Evolutionary conservation across 2,113 vertebrate genomes (phyloP).

Genomic region (Empidonax alnorum): DNA sequence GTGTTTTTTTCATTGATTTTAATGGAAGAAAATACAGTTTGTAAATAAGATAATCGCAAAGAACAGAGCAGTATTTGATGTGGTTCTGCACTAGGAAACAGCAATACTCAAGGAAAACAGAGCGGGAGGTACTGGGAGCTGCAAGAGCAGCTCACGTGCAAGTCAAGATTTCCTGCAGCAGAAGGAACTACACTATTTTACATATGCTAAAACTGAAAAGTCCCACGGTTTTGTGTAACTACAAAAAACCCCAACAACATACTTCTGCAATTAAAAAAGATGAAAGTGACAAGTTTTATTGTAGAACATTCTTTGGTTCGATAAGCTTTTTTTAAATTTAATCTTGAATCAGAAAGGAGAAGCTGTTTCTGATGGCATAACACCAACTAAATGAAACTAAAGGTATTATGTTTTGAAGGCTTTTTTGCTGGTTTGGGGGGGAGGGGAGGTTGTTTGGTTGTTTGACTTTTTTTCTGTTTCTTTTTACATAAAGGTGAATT

Average conservation of each 20-base stretch:
- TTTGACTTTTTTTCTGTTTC: neutral
- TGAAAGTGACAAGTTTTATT: neutral
- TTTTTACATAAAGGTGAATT: neutral
- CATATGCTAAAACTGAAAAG: neutral
- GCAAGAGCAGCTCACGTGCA: neutral
- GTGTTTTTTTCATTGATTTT: neutral
- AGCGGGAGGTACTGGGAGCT: neutral
- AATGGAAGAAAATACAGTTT: neutral
- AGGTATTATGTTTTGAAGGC: fast-evolving
- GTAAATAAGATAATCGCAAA: neutral
- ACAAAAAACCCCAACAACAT: neutral
- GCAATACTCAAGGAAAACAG: neutral
- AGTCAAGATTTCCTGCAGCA: neutral
- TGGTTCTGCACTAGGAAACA: neutral
- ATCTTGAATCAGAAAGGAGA: neutral
- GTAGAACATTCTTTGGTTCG: neutral
- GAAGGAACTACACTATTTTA: neutral
- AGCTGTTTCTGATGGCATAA: neutral
- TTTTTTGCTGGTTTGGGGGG: neutral
- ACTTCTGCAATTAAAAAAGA: neutral
- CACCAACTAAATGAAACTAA: neutral
- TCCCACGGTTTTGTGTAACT: neutral
- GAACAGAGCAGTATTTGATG: neutral
- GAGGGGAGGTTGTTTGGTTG: neutral
- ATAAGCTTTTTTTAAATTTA: neutral